These are phyloP conservation scores for Crossocerus cetratus DNA, from an alignment of 2,888 invertebrate species.

Conservation along the genomic window DNA sequence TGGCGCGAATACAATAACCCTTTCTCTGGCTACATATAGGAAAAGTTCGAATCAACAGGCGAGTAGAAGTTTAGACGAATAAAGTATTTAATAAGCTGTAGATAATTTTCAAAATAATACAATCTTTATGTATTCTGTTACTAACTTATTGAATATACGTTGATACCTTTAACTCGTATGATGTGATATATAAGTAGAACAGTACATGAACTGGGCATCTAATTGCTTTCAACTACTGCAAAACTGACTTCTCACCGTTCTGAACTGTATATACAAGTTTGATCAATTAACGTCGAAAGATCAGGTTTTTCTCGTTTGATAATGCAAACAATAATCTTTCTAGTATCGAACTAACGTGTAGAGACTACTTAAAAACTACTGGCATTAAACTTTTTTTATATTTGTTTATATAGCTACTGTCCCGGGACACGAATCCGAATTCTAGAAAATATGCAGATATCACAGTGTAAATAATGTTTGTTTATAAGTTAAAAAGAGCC, in stretches of 20 bases:
- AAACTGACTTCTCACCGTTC: slow-evolving; percentile 6
- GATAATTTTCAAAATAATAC: slow-evolving; percentile 19
- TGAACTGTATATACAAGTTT: neutral
- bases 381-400: no score
- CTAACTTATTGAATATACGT: slow-evolving; percentile 35
- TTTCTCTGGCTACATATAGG: slow-evolving; percentile 15
- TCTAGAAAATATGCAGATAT: neutral
- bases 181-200: slow-evolving; percentile 41
- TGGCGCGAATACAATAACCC: slow-evolving; percentile 8
- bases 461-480: neutral
- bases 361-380: no score
- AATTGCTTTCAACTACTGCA: slow-evolving; percentile 18
- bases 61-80: slow-evolving; percentile 6
- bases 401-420: no score
- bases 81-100: slow-evolving; percentile 5
- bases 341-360: no score
- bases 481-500: neutral
- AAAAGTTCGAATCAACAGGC: slow-evolving; percentile 1
- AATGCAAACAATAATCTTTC: no score
- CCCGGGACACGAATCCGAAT: no score
- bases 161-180: slow-evolving; percentile 29
- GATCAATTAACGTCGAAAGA: no score
- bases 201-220: slow-evolving; percentile 24
- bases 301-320: no score
- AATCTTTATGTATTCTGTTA: slow-evolving; percentile 34